Conservation (phyloP, 2,113 vertebrate species). For the Uria lomvia region DNA sequence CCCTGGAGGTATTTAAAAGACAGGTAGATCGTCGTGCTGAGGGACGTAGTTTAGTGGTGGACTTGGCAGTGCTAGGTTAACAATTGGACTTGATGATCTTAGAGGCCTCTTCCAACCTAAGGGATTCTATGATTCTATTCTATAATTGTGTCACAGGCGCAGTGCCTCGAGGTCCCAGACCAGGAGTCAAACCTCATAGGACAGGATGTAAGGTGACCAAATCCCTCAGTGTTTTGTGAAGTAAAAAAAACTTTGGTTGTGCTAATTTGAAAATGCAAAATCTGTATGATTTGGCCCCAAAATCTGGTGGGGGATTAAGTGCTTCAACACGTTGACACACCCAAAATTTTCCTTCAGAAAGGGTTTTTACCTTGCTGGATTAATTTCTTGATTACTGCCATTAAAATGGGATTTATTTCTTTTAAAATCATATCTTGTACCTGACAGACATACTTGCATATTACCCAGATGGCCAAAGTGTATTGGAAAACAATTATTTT, state of each 20-base stretch:
- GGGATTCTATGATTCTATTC: background rate
- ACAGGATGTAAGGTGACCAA: background rate
- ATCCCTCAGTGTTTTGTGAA: background rate
- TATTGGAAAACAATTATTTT: background rate
- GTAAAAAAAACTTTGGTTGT: background rate
- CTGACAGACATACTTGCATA: background rate
- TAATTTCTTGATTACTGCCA: background rate
- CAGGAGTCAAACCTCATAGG: background rate
- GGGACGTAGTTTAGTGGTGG: background rate
- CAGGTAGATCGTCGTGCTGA: background rate
- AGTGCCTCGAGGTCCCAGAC: background rate
- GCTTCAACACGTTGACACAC: background rate
- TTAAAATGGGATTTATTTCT: background rate
- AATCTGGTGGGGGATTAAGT: background rate
- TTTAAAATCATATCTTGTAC: background rate
- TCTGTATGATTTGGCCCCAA: background rate
- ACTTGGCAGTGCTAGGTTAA: background rate
- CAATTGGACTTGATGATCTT: background rate
- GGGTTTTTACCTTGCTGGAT: background rate
- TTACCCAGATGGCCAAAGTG: constrained; percentile 2
- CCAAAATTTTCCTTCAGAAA: background rate
- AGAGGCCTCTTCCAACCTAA: background rate
- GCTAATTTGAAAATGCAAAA: background rate
- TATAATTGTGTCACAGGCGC: background rate
- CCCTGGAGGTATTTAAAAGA: background rate